phyloP scores from a whole-genome alignment of 2,113 vertebrate species.

The Nannobrachium achirus region DNA sequence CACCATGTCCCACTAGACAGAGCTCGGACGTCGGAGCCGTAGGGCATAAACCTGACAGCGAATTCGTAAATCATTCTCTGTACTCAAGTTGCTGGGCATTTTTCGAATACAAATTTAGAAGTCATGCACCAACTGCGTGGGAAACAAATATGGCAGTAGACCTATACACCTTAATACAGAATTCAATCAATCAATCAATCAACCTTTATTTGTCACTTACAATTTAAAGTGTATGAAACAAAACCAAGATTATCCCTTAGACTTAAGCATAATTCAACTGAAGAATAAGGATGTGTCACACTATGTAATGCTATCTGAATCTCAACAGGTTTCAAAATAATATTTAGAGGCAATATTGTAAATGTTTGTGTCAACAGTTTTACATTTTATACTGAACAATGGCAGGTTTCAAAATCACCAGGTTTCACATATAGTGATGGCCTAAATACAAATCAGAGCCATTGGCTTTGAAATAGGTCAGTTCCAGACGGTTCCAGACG shows the following conservation, averaged over 20 bases:
- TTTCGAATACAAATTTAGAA: constrained; percentile 61
- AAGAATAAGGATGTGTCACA: no score
- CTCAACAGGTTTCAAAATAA: no score
- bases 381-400: no score
- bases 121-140: constrained; percentile 5
- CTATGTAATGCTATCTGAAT: no score
- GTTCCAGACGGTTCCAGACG: constrained; percentile 2
- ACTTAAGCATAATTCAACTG: constrained; percentile 2
- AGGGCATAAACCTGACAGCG: constrained; percentile 28
- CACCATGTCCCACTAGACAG: constrained; percentile 9
- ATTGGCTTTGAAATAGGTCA: no score
- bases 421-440: neutral
- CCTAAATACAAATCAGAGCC: neutral
- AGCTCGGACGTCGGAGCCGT: constrained; percentile 10
- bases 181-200: no score
- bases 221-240: constrained; percentile 12
- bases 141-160: constrained; percentile 46
- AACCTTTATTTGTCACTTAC: no score
- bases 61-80: constrained; percentile 61
- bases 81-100: constrained; percentile 48
- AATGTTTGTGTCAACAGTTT: no score
- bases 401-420: neutral
- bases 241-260: neutral
- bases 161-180: no score
- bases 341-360: no score